A percentile compares a stretch with the other conserved stretches of the same genome.
Conservation (phyloP, 2,113 vertebrate genomes). For the Nyctereutes procyonoides region DNA sequence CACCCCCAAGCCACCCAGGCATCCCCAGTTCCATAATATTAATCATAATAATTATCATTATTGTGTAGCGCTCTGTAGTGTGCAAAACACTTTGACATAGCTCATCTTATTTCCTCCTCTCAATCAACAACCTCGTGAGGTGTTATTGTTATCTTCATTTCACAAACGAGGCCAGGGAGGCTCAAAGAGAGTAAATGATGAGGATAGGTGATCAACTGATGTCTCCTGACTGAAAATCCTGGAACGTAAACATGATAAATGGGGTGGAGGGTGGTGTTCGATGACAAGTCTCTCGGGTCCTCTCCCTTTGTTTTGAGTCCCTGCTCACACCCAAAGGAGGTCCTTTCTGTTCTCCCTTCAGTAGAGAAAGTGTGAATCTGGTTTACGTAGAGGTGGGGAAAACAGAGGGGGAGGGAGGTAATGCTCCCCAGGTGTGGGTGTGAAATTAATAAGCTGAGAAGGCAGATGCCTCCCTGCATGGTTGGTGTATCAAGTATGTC, state of each 20-base stretch:
- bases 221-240: neutral
- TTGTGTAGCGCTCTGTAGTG: neutral
- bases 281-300: neutral
- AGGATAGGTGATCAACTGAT: neutral
- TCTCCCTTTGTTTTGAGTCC: neutral
- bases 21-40: neutral
- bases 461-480: neutral
- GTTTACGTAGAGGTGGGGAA: neutral
- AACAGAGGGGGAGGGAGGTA: neutral
- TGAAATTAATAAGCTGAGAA: neutral
- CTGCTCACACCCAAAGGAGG: neutral
- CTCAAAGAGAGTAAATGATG: neutral
- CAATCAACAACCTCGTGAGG: neutral
- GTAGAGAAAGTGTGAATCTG: neutral
- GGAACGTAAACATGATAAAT: neutral
- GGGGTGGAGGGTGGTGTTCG: neutral
- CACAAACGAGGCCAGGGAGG: neutral
- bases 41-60: neutral
- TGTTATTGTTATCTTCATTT: neutral
- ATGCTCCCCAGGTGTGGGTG: neutral
- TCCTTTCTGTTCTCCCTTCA: neutral
- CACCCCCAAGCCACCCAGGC: too few relatives aligned
- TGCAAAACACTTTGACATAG: neutral
- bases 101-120: neutral
- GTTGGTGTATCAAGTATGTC: neutral